Conservation (phyloP, 2,113 vertebrate species). For the Mustela lutreola region DNA sequence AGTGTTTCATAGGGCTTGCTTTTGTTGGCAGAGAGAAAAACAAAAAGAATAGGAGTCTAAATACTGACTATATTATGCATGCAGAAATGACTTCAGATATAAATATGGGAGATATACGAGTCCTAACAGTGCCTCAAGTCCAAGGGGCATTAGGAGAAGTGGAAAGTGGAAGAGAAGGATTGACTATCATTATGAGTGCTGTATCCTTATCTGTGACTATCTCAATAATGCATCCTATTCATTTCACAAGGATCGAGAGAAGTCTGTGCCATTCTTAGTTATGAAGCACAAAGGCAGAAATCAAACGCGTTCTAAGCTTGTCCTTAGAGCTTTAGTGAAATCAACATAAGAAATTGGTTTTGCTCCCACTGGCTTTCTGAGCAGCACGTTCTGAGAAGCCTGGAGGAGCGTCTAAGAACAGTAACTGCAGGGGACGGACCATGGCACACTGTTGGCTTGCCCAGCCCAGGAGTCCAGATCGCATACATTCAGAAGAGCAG, state of each 20-base stretch:
- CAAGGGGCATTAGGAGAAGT: not conserved
- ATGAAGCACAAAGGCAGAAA: not conserved
- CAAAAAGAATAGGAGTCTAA: not conserved
- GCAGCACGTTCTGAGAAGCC: not conserved
- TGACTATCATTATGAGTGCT: not conserved
- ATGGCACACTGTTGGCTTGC: not conserved
- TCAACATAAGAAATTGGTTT: not conserved
- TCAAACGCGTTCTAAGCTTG: not conserved
- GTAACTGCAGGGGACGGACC: fast-evolving
- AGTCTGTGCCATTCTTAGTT: not conserved
- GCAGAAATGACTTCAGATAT: constrained; percentile 19
- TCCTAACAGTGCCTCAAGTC: not conserved
- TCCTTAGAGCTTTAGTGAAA: not conserved
- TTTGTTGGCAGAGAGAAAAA: not conserved
- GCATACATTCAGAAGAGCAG: not conserved
- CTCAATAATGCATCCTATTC: not conserved
- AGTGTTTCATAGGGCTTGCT: not conserved
- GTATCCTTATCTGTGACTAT: not conserved
- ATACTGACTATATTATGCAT: not conserved
- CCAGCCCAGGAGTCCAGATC: not conserved
- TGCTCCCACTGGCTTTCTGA: not conserved
- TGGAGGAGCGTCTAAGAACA: not conserved
- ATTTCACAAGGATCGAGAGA: constrained; percentile 9
- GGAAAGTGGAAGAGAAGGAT: not conserved
- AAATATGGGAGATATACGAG: not conserved